Evolutionary conservation across 2,113 vertebrate genomes (phyloP).

Genomic region (Aythya baeri): DNA sequence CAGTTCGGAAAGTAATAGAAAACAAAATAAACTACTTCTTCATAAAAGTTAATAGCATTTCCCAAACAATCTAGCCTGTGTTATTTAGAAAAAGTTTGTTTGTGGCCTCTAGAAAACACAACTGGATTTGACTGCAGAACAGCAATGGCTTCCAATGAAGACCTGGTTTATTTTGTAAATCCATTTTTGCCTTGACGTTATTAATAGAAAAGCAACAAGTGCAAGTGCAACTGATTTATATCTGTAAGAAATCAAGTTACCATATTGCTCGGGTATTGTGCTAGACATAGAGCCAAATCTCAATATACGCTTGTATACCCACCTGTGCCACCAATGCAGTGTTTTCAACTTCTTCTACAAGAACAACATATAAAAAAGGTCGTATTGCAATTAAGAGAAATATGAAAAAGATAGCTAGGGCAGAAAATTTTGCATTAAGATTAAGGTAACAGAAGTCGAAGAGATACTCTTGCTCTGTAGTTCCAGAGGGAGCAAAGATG

Average conservation of each 20-base stretch:
- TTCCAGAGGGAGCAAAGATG: neutral
- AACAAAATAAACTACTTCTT: neutral
- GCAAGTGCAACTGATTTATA: neutral
- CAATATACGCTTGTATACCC: neutral
- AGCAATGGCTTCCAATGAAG: neutral
- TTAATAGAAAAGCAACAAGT: neutral
- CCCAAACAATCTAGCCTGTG: neutral
- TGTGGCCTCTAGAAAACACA: neutral
- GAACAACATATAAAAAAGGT: neutral
- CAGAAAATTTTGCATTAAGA: neutral
- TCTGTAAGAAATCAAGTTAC: neutral
- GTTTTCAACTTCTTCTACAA: neutral
- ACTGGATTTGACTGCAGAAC: neutral
- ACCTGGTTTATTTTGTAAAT: neutral
- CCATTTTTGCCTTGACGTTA: neutral
- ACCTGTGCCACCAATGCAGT: rapidly evolving
- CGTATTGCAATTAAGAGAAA: neutral
- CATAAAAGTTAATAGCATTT: neutral
- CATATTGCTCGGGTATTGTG: neutral
- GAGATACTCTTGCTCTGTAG: neutral
- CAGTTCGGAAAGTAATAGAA: neutral
- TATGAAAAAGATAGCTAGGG: neutral
- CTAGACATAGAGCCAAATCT: neutral
- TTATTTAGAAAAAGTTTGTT: neutral
- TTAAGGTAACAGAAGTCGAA: neutral